phyloP scores from a whole-genome alignment of 2,113 vertebrate genomes.

The Sceloporus undulatus region DNA sequence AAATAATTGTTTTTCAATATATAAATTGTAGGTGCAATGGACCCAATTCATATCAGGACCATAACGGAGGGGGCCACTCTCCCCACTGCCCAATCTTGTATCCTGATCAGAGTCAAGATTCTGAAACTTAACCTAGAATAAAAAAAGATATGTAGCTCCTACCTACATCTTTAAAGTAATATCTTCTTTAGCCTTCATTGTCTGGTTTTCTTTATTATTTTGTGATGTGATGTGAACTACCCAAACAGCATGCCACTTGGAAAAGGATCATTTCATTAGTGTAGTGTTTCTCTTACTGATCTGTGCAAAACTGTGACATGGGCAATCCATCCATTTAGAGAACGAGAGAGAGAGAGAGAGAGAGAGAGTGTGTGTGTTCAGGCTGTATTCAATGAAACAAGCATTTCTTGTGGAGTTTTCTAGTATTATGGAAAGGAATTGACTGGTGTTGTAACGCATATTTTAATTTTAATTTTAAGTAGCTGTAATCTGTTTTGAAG shows the following conservation, averaged over 20 bases:
- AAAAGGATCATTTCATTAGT: too few species aligned
- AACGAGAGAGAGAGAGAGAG: too few species aligned
- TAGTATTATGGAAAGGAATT: not conserved
- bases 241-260: too few species aligned
- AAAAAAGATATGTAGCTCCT: too few species aligned
- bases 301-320: not conserved
- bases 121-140: too few species aligned
- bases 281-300: not conserved
- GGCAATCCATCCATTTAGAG: not conserved
- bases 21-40: not conserved
- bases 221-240: too few species aligned
- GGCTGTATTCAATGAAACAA: not conserved
- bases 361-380: not conserved
- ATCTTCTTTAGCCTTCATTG: too few species aligned
- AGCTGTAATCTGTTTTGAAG: constrained; percentile 24
- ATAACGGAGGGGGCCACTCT: not conserved
- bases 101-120: too few species aligned
- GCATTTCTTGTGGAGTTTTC: not conserved
- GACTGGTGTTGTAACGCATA: constrained; percentile 11
- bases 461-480: not conserved
- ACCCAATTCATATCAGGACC: not conserved
- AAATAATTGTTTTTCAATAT: not conserved
- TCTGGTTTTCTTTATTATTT: too few species aligned
- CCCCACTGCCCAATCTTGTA: too few species aligned
- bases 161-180: too few species aligned